Base-by-base conservation (phyloP, 2,888 invertebrate genomes). In the Patella pellucida region DNA sequence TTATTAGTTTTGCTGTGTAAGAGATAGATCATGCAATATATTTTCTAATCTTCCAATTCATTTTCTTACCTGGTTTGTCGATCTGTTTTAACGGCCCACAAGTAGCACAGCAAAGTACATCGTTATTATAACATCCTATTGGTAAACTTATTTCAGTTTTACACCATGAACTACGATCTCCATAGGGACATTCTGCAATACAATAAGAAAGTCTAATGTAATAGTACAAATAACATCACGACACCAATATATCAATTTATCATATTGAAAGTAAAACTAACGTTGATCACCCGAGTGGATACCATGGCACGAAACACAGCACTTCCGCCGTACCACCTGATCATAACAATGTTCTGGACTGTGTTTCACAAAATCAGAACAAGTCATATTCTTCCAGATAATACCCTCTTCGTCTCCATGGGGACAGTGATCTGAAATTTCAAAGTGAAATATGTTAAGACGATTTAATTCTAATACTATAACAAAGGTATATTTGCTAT, bases 341-440 rank as follows among this genome's bases (percentile, higher is more conserved):
- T 76, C 74, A 74, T 85, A 85, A 76, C 86, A 86, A 16, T 76
- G 71, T 52, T 79, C 77, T 0, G 81, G 77, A 16, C 74, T 67
- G 7, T 71, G 67, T 9, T 54, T 62, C 19, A 81, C 79, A 41
- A 80, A 50, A 7, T 80, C 77, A 41, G 31, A 51, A 51, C 80
- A 80, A 4, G 78, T 78, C 52, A 74, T 70, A 71, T 76, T 72
- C 23, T 74, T 69, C 68, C 75, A 76, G 31, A 84, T 76, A 4
- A 80, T 23, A 3, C 77, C 85, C 0, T 82, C 82, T 67, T 81
- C 78, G 74, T 87, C 85, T 1, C 87, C 87, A 52, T 83, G 81
- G 11, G 85, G 84, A 75, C 87, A 87, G 16, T 41, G 31, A 56
- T 76, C 77, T 77, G 50, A 16, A 67, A 50, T n/a, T 5, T 71